Base-by-base conservation (phyloP, 1,140 invertebrate species). In the Rhyzopertha dominica region DNA sequence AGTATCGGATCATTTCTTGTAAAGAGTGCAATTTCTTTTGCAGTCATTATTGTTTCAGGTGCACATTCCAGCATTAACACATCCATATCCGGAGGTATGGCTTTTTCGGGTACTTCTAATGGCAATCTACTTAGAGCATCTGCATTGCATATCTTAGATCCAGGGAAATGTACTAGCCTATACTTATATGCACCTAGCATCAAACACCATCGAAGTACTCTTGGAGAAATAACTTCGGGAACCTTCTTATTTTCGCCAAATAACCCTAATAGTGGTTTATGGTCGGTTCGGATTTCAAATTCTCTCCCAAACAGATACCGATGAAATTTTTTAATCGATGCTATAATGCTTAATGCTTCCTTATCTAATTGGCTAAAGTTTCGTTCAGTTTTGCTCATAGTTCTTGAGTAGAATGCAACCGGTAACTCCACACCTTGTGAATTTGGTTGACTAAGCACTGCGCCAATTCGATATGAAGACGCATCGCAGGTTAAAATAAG, bases 401-500 rank as follows among this genome's bases (percentile, higher is more conserved):
- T 56, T 13, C 43, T 22, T 16, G 47, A 47, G 13, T 17, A 28
- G 34, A 41, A 51, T 16, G 24, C 32, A 25, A 49, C 23, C 23
- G 41, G 30, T 28, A 26, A 18, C 39, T 43, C 42, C 8, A 14
- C 16, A 16, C 43, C 40, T 26, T 51, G 19, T 47, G 19, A 45
- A n/a, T 30, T 14, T 7, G 14, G 18, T 22, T 54, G 48, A 17
- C 41, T 49, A n/a, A 53, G 28, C 5, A 53, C 53, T n/a, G 28
- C 42, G 2, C 36, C 50, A 8, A 55, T 23, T 12, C 53, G 49
- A 28, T 41, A 44, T 1, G 44, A 24, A 41, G 20, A 38, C 12
- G 65, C 43, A 41, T 77, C 75, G 41, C 65, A 69, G 38, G 49
- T 22, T 9, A 43, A 40, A n/a, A 35, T 14, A 14, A 43, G 14